These are phyloP conservation scores for Drosophila multiciliata DNA, from an alignment of 2,888 invertebrate species.

Conservation along the genomic window DNA sequence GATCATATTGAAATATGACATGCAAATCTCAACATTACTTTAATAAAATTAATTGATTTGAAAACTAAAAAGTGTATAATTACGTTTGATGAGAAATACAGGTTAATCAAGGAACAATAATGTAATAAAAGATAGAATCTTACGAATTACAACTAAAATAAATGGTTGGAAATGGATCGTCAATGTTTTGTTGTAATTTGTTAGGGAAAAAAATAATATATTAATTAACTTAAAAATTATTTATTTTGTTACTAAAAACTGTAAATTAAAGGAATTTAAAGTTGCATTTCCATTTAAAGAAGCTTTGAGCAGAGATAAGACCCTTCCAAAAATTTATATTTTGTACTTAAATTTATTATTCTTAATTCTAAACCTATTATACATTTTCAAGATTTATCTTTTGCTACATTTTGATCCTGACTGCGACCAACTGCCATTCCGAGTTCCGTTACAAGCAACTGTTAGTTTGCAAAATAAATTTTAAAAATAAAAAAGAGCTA, in stretches of 20 bases:
- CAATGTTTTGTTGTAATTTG: not conserved
- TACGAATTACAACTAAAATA: not conserved
- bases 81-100: not conserved
- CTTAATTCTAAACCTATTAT: too few relatives aligned
- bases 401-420: slow-evolving; percentile 3
- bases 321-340: too few relatives aligned
- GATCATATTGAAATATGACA: not conserved
- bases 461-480: slow-evolving; percentile 27
- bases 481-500: slow-evolving; percentile 12
- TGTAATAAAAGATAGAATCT: not conserved
- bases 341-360: too few relatives aligned
- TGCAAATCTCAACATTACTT: not conserved
- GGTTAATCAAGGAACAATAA: not conserved
- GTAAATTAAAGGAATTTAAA: too few relatives aligned
- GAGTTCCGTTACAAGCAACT: slow-evolving; percentile 33
- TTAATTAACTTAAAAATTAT: not conserved
- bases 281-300: too few relatives aligned
- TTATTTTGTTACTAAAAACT: not conserved
- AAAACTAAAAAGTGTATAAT: not conserved
- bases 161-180: not conserved
- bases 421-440: not conserved
- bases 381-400: too few relatives aligned
- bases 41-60: not conserved
- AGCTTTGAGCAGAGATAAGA: too few relatives aligned
- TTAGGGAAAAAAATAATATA: not conserved